phyloP scores from a whole-genome alignment of 2,797 vertebrate species.

The Myotis findleyi region DNA sequence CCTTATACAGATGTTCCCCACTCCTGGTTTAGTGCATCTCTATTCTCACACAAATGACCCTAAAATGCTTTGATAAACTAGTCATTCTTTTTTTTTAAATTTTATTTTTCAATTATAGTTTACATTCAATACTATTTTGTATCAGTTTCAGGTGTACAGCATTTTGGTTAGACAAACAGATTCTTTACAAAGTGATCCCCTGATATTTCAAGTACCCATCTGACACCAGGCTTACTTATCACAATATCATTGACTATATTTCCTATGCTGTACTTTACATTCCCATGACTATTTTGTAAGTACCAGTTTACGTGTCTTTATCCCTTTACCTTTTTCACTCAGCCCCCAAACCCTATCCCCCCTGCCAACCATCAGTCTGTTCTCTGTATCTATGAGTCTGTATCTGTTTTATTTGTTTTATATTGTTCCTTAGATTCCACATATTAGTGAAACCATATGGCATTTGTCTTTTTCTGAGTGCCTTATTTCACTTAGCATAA shows the following conservation, averaged over 20 bases:
- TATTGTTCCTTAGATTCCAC: not conserved
- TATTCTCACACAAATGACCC: not conserved
- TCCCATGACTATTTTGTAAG: not conserved
- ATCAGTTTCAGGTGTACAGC: not conserved
- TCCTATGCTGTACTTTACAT: not conserved
- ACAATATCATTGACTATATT: not conserved
- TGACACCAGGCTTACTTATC: not conserved
- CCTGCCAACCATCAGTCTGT: not conserved
- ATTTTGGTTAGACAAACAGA: not conserved
- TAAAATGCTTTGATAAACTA: constrained; percentile 19
- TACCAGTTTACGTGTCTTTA: not conserved
- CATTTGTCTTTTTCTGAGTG: not conserved
- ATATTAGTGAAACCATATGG: not conserved
- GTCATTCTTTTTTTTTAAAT: not conserved
- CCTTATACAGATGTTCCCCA: too few species aligned
- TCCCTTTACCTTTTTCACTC: not conserved
- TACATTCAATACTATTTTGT: not conserved
- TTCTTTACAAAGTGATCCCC: not conserved
- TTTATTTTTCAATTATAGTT: not conserved
- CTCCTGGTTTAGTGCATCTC: not conserved
- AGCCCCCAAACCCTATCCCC: not conserved
- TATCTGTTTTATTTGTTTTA: not conserved
- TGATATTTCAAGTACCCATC: not conserved
- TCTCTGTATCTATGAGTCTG: not conserved
- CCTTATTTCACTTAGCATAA: not conserved